Evolutionary conservation across 2,888 invertebrate genomes (phyloP), one percentile per base, ranked within the genome.

Genomic region (Fabriciana adippe): DNA sequence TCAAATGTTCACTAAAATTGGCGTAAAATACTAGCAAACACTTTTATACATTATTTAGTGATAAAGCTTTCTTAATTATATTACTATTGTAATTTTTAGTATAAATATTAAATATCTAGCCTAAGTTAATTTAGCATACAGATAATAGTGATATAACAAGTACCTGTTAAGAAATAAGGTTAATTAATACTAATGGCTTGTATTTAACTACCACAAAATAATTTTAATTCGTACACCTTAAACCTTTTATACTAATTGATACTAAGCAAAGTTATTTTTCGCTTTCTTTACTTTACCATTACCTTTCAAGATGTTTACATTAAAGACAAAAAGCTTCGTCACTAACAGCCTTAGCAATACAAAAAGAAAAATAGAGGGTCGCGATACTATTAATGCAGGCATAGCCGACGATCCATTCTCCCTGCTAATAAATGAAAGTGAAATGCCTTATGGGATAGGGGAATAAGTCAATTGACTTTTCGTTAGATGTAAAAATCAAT

Each of bases 351-450:
- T 69, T 57, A 64, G 61, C 57, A 63, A 67, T 65, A 69, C 69
- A 63, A 69, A 72, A 69, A 55, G 70, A 67, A 69, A 64, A 62
- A 70, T 61, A 69, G 57, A 61, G 70, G 70, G 62, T 57, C 59
- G 64, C 63, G 51, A 73, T 70, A 67, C 64, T 69, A 70, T 66
- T 69, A 69, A 69, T 66, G 73, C 61, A 70, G 63, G 67, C 70
- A 55, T 48, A 65, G 68, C 53, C 31, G 50, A 50, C 64, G 64
- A 65, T 72, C 66, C 63, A 72, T 70, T 73, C 64, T 65, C 56
- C 63, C 57, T 54, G 64, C 66, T 73, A 69, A 73, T 72, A 73
- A 74, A 72, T 74, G 74, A 74, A 76, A 75, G 71, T 72, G 67
- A 72, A 73, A 72, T 55, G 61, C 59, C 69, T 67, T 63, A 71